Base-by-base conservation (phyloP, 1,140 invertebrate species). In the Conus ventricosus region DNA sequence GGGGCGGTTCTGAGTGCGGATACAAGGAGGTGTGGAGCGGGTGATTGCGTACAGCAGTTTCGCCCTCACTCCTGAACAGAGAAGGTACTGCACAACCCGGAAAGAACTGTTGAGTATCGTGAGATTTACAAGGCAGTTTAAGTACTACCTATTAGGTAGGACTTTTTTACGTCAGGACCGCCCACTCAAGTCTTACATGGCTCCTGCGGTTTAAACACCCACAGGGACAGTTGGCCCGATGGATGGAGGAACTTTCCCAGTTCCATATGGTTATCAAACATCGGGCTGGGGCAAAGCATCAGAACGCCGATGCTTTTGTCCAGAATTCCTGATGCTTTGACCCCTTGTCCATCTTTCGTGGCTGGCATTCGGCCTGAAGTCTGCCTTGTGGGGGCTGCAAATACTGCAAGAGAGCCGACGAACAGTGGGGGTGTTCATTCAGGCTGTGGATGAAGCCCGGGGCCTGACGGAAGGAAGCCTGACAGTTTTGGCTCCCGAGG, bases 181-280 rank as follows among this genome's bases (percentile, higher is more conserved):
- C 91, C 87, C 91, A 93, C 84, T 84, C 60, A 20, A 88, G 89
- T 67, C 67, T 91, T 51, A 76, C 60, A 23, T 92, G 92, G 92
- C 71, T 93, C 3, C 15, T 89, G 17, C 63, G 85, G 20, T 90
- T 91, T 83, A 93, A 92, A 88, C 67, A 89, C 17, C 83, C 87
- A 15, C 84, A 90, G 25, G 91, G 91, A 54, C 92, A 93, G 84
- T 60, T 92, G 60, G 92, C 90, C 23, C n/a, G 89, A 60, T 92
- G 91, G 91, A 71, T 92, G n/a, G 90, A 92, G 81, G 87, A 91
- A 25, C 86, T 90, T 15, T 75, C 60, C 11, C 85, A 90, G 57
- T 92, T 89, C 76, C 53, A 90, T 57, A 86, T 88, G 39, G 6
- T 75, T 13, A 90, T 91, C 17, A 39, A 85, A 55, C 90, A 91